These are phyloP conservation scores for Leptopilina syphax DNA, from an alignment of 2,888 invertebrate genomes.

Conservation along the genomic window DNA sequence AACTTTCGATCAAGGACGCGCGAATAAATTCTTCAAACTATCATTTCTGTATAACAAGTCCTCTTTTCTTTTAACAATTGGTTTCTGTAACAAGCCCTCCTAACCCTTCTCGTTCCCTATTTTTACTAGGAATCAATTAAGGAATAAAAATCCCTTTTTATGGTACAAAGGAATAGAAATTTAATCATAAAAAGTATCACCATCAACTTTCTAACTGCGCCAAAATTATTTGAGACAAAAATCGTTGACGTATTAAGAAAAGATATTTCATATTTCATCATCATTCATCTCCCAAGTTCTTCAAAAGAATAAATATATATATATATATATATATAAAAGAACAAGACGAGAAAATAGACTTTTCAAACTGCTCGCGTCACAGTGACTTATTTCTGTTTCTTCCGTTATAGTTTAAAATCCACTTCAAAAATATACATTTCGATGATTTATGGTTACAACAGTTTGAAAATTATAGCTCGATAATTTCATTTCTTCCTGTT, in stretches of 20 bases:
- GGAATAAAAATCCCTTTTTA: too few relatives aligned
- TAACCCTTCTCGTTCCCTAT: too few relatives aligned
- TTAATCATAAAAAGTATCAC: too few relatives aligned
- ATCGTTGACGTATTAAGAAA: too few relatives aligned
- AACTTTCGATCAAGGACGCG: conserved; percentile 31
- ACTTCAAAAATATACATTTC: conserved; percentile 16
- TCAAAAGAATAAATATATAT: conserved; percentile 3
- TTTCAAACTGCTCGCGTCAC: background rate
- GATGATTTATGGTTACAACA: too few relatives aligned
- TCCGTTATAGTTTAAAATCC: background rate
- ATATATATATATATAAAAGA: too few relatives aligned
- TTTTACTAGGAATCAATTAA: too few relatives aligned
- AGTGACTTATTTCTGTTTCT: conserved; percentile 27
- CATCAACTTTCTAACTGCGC: too few relatives aligned
- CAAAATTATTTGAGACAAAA: too few relatives aligned
- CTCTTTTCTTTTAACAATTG: background rate
- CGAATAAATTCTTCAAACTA: background rate
- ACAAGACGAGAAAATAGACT: conserved; percentile 8
- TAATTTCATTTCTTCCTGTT: background rate
- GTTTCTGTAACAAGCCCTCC: background rate
- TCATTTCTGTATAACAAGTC: too few relatives aligned
- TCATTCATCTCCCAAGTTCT: conserved; percentile 11
- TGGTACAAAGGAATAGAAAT: too few relatives aligned
- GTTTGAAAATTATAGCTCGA: background rate
- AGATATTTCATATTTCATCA: background rate